Percentiles rank a stretch among this genome's conserved stretches.
phyloP scores from a whole-genome alignment of 2,888 invertebrate species.

The Athrips mouffetella region DNA sequence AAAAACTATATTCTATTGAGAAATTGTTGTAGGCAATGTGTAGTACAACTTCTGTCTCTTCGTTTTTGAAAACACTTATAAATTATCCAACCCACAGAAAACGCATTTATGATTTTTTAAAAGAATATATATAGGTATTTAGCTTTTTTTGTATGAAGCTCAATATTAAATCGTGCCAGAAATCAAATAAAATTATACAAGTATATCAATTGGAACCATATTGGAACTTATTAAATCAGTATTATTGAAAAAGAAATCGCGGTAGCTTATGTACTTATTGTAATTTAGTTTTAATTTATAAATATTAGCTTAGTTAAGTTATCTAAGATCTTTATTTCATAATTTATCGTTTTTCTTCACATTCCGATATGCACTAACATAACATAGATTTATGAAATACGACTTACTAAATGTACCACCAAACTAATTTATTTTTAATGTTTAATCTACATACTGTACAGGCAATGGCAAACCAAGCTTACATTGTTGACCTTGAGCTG shows the following conservation, averaged over 20 bases:
- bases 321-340: slow-evolving; percentile 11
- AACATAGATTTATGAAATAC: slow-evolving; percentile 8
- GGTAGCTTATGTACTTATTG: slow-evolving; percentile 26
- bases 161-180: slow-evolving; percentile 23
- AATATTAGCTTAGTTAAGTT: slow-evolving; percentile 12
- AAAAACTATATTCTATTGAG: too few relatives aligned
- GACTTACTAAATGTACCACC: slow-evolving; percentile 4
- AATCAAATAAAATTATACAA: neutral
- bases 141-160: neutral
- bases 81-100: slow-evolving; percentile 1
- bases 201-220: slow-evolving; percentile 17
- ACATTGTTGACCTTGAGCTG: too few relatives aligned
- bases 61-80: neutral
- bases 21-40: too few relatives aligned
- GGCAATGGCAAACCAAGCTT: too few relatives aligned
- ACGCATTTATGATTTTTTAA: neutral
- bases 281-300: slow-evolving; percentile 9
- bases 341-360: slow-evolving; percentile 18
- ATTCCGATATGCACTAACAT: slow-evolving; percentile 18
- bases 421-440: neutral
- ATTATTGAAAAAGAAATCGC: slow-evolving; percentile 31
- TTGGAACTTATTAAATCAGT: slow-evolving; percentile 38
- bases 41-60: neutral
- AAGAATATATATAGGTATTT: neutral
- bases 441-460: too few relatives aligned